phyloP scores from a whole-genome alignment of 2,113 vertebrate genomes.

The Sminthopsis crassicaudata region DNA sequence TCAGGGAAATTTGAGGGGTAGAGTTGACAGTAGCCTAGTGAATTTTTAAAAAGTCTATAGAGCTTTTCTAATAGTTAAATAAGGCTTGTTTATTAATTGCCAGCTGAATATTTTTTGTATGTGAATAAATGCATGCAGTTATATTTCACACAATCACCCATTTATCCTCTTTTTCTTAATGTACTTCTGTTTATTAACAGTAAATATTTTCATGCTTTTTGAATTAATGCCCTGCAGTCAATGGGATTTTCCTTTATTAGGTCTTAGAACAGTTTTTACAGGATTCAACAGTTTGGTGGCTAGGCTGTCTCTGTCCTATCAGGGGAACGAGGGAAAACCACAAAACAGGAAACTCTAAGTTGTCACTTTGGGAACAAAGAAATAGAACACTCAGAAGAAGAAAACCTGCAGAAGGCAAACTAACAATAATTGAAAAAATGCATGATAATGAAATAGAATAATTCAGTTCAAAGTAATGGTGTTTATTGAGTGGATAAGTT shows the following conservation, averaged over 20 bases:
- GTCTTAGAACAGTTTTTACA: not conserved
- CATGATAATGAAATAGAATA: not conserved
- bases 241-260: not conserved
- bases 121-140: too few species aligned
- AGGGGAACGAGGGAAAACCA: not conserved
- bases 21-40: too few species aligned
- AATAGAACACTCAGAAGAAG: not conserved
- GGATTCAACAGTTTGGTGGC: not conserved
- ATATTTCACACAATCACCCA: not conserved
- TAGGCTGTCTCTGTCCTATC: not conserved
- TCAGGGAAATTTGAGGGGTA: too few species aligned
- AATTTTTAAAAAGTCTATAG: not conserved
- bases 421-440: not conserved
- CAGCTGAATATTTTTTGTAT: too few species aligned
- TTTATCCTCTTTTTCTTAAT: not conserved
- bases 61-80: not conserved
- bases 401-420: not conserved
- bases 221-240: not conserved
- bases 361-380: not conserved
- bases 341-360: not conserved
- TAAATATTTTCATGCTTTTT: not conserved
- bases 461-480: not conserved
- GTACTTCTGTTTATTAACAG: not conserved
- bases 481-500: not conserved
- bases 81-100: not conserved